These are phyloP conservation scores for Orthosia gracilis DNA, from an alignment of 2,888 invertebrate species.

Conservation along the genomic window DNA sequence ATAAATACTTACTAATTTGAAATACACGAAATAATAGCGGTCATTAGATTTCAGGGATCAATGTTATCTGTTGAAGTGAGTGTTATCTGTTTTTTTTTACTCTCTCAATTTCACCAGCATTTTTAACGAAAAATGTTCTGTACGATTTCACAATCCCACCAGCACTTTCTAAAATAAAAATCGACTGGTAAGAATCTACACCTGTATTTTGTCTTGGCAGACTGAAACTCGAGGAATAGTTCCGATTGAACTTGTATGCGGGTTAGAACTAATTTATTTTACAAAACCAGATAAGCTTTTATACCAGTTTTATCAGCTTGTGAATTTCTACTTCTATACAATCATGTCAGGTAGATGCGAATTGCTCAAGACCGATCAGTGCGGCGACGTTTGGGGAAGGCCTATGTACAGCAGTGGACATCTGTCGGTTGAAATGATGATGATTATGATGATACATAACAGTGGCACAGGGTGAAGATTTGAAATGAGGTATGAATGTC, in stretches of 20 bases:
- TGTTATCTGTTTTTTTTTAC: too few relatives aligned
- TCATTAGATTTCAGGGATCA: too few relatives aligned
- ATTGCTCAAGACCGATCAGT: too few relatives aligned
- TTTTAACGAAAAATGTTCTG: conserved; percentile 5
- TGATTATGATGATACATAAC: too few relatives aligned
- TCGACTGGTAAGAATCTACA: conserved; percentile 6
- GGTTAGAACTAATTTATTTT: conserved; percentile 44
- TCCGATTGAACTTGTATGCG: conserved; percentile 40
- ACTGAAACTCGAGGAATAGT: conserved; percentile 27
- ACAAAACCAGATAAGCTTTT: conserved; percentile 15
- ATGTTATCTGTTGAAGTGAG: not conserved
- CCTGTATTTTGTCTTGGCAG: conserved; percentile 38
- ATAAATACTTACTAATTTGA: too few relatives aligned
- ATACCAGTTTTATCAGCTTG: not conserved
- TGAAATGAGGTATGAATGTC: too few relatives aligned
- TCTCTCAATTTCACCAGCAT: not conserved
- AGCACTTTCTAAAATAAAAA: conserved; percentile 32
- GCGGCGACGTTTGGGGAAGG: too few relatives aligned
- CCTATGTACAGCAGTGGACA: too few relatives aligned
- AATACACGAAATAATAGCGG: not conserved
- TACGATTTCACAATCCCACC: not conserved
- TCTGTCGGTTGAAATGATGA: too few relatives aligned
- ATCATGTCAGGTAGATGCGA: too few relatives aligned
- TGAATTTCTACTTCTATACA: not conserved
- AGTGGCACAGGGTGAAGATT: too few relatives aligned